Conservation (phyloP, 2,888 invertebrate genomes). For the Steromphala cineraria region DNA sequence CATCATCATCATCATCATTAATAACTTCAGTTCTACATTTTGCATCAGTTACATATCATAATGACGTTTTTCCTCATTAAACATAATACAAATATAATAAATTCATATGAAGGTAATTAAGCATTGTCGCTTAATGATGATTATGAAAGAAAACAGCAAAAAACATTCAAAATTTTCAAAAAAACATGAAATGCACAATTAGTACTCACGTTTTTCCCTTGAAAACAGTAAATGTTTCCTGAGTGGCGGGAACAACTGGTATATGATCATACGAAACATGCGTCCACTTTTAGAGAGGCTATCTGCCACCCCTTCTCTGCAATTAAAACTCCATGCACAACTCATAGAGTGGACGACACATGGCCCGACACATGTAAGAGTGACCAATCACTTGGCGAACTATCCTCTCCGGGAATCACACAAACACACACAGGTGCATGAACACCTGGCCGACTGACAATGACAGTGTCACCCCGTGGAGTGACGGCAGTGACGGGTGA, state of each 20-base stretch:
- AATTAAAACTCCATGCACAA: neutral
- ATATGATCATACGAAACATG: slow-evolving; percentile 70
- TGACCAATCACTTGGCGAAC: neutral
- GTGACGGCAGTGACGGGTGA: no score
- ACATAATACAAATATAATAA: no score
- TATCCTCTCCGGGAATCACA: neutral
- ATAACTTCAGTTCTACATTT: no score
- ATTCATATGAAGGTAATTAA: no score
- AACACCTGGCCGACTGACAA: neutral
- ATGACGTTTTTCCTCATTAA: no score
- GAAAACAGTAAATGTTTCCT: slow-evolving; percentile 64
- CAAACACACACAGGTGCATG: neutral
- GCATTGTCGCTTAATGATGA: no score
- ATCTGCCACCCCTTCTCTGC: slow-evolving; percentile 24
- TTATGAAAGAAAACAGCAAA: no score
- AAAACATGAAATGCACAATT: no score
- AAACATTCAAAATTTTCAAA: no score
- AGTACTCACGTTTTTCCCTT: slow-evolving; percentile 63
- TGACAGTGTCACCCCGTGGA: no score
- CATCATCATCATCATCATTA: no score
- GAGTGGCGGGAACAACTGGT: slow-evolving; percentile 66
- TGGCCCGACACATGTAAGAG: neutral
- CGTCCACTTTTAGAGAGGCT: slow-evolving; percentile 50
- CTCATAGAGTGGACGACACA: neutral
- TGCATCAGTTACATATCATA: no score